These are phyloP conservation scores for Dione vanillae DNA, from an alignment of 2,888 invertebrate species.

Conservation along the genomic window DNA sequence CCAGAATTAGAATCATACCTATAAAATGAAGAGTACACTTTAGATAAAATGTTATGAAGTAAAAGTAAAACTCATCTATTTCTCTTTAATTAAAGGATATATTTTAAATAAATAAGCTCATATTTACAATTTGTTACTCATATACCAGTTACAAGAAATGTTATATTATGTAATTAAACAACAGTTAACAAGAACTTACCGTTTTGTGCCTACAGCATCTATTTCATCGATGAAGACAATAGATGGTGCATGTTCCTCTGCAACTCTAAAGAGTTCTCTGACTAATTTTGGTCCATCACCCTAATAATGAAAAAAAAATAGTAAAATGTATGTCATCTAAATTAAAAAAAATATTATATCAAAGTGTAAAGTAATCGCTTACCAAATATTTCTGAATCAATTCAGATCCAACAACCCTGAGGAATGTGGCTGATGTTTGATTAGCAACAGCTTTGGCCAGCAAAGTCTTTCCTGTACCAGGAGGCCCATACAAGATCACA, in stretches of 20 bases:
- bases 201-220: conserved; percentile 99
- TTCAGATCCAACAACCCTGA: conserved; percentile 99
- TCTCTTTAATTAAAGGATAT: too few relatives aligned
- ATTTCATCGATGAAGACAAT: conserved; percentile 99
- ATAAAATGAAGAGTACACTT: conserved; percentile 5
- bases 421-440: conserved; percentile 99
- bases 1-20: conserved; percentile 99
- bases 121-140: background rate
- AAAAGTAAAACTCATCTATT: too few relatives aligned
- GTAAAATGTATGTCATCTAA: background rate
- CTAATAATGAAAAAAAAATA: conserved; percentile 63
- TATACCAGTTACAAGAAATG: too few relatives aligned
- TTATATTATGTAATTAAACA: too few relatives aligned
- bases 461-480: conserved; percentile 99
- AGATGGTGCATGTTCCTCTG: conserved; percentile 99
- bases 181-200: conserved; percentile 68
- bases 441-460: conserved; percentile 99
- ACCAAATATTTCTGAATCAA: conserved; percentile 99
- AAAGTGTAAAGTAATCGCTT: conserved; percentile 46
- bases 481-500: conserved; percentile 98
- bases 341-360: background rate
- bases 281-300: conserved; percentile 99
- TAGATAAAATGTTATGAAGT: too few relatives aligned
- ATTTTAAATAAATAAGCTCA: too few relatives aligned
- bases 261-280: conserved; percentile 98